These are phyloP conservation scores for Oryzias curvinotus DNA, from an alignment of 2,113 vertebrate species.

Conservation along the genomic window DNA sequence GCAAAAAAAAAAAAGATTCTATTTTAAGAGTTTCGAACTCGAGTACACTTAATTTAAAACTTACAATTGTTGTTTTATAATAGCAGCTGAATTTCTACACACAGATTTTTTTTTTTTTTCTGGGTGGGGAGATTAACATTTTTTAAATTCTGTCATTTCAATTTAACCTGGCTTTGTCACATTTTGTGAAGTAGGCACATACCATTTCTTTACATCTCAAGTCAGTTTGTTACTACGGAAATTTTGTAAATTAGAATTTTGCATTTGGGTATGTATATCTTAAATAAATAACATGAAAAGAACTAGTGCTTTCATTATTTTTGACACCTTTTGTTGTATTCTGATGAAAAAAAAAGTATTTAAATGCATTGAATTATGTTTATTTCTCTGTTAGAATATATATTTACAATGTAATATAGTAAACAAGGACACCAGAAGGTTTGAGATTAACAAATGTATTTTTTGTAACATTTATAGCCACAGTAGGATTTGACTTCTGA, in stretches of 20 bases:
- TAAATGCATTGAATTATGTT: too few relatives aligned
- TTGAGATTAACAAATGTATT: too few relatives aligned
- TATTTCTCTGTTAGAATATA: background rate
- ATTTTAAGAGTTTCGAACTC: conserved; percentile 24
- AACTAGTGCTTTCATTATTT: background rate
- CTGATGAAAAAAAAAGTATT: background rate
- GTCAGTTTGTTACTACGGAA: conserved; percentile 67
- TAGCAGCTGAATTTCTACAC: conserved; percentile 12
- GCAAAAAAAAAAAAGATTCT: conserved; percentile 46
- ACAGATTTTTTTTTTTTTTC: too few relatives aligned
- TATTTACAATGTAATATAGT: background rate
- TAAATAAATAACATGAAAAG: conserved; percentile 67
- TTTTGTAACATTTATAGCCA: too few relatives aligned
- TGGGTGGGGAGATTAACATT: conserved; percentile 7
- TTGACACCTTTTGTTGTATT: background rate
- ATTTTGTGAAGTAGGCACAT: conserved; percentile 43
- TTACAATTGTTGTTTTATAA: conserved; percentile 9
- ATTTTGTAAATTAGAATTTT: conserved; percentile 83
- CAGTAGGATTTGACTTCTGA: conserved; percentile 2
- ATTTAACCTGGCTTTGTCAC: conserved; percentile 19
- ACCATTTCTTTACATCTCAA: conserved; percentile 59
- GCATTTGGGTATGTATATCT: conserved; percentile 78
- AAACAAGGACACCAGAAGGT: too few relatives aligned
- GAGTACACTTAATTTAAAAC: background rate
- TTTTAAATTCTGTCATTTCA: conserved; percentile 24